Percentiles rank a stretch among this genome's conserved stretches.
These are phyloP conservation scores for Bradynema listronoti DNA, from an alignment of 1,140 invertebrate species.

Conservation along the genomic window DNA sequence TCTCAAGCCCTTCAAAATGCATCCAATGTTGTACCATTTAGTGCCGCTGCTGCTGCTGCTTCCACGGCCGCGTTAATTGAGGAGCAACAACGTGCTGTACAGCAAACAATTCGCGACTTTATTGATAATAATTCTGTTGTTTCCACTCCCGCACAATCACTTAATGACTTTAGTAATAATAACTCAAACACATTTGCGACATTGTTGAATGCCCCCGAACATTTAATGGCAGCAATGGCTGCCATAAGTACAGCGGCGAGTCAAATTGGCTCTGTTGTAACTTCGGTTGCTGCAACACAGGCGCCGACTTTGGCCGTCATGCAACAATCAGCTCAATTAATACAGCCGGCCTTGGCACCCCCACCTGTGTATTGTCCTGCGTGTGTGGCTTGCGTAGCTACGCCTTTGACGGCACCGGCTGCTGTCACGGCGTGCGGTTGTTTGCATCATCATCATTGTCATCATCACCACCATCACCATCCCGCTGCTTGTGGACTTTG, in stretches of 20 bases:
- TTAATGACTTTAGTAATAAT: too few species aligned
- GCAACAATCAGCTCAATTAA: too few species aligned
- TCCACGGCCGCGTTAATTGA: too few species aligned
- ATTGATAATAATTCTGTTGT: too few species aligned
- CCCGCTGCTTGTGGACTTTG: neutral
- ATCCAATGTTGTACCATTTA: too few species aligned
- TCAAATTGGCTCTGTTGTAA: neutral
- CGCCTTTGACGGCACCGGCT: neutral
- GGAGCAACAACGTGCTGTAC: too few species aligned
- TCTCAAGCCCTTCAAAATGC: too few species aligned
- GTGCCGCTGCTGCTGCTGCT: too few species aligned
- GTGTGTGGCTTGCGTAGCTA: neutral
- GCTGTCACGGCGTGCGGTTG: neutral
- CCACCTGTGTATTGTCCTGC: neutral
- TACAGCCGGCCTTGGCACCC: too few species aligned
- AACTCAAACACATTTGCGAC: too few species aligned
- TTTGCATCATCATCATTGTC: constrained; percentile 10
- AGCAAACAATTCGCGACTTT: too few species aligned
- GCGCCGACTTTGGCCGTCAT: neutral
- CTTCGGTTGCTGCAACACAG: neutral
- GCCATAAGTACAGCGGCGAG: neutral
- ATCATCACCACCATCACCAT: constrained; percentile 6
- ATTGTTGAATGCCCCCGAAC: neutral
- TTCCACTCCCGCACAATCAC: too few species aligned
- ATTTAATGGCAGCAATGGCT: constrained; percentile 10